Base-by-base conservation (phyloP, 1,140 invertebrate genomes). In the Temnothorax curvispinosus region DNA sequence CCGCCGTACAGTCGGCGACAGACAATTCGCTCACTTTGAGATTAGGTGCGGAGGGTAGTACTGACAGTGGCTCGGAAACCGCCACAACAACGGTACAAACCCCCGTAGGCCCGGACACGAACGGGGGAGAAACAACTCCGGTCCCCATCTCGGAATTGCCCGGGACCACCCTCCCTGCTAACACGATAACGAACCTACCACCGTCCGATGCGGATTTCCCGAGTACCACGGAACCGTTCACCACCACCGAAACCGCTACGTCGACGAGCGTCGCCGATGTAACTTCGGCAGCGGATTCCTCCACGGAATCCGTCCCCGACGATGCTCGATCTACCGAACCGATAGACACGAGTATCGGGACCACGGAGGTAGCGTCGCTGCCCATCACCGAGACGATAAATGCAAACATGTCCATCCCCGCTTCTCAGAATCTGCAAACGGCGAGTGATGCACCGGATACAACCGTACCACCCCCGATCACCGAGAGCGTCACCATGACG, bases 381-480 rank as follows among this genome's bases (percentile, higher is more conserved):
- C n/a, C 35, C 2, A 38, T 2, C 6, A 52, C 21, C 3, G 35
- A 76, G 44, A 67, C 76, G 4, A 38, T 64, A 9, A 88, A 65
- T 2, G 88, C 77, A 32, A 58, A 35, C 1, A 35, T 80, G 9
- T 15, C 75, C 38, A 47, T 47, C 21, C 21, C 67, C 13, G n/a
- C n/a, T 11, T 47, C 38, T 27, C 62, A 69, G 15, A 72, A 60
- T 60, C 62, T 67, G 32, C 71, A 88, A 50, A 35, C 41, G 3
- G 44, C 69, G 0, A 77, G 8, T 13, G 56, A 69, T 11, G 27
- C n/a, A n/a, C 27, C 27, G n/a, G 38, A 56, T 11, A 32, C 38
- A 77, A 64, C 60, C 4, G 18, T 38, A 41, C 0, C 27, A 18
- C 18, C 50, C 35, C 18, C 72, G 13, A 76, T 15, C 7, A 56